Evolutionary conservation across 37 sponge, comb jelly and placozoan species (phyloP).

Genomic region (Tethya wilhelma): DNA sequence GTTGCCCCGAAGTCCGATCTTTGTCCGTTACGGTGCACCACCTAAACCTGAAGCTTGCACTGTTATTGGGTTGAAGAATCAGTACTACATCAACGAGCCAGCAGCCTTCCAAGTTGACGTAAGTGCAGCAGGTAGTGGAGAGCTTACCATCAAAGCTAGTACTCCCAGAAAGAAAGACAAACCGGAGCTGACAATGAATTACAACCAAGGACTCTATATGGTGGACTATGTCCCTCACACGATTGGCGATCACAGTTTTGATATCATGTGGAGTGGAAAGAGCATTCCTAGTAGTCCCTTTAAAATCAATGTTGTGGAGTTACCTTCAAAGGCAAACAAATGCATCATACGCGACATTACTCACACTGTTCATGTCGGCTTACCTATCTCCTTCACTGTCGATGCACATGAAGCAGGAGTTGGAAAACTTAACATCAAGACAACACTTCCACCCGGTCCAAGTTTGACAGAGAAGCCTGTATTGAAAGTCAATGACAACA

Average conservation of each 20-base stretch:
- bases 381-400: conserved; percentile 42
- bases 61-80: conserved; percentile 12
- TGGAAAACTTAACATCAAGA: conserved; percentile 28
- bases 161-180: conserved; percentile 29
- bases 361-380: conserved; percentile 8
- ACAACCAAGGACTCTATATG: conserved; percentile 46
- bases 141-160: background rate
- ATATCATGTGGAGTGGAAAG: conserved; percentile 42
- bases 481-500: conserved; percentile 20
- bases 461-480: background rate
- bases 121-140: conserved; percentile 28
- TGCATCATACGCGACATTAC: background rate
- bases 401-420: conserved; percentile 46
- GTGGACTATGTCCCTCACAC: conserved; percentile 48
- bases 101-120: conserved; percentile 44
- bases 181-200: background rate
- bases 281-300: conserved; percentile 70
- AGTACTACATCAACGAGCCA: conserved; percentile 37
- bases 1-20: conserved; percentile 58
- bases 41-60: conserved; percentile 23
- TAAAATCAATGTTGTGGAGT: conserved; percentile 24
- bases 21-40: conserved; percentile 16
- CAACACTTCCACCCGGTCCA: background rate
- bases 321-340: conserved; percentile 52
- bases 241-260: conserved; percentile 56